These are phyloP conservation scores for Drosophila azteca DNA, from an alignment of 1,140 invertebrate species.

Conservation along the genomic window DNA sequence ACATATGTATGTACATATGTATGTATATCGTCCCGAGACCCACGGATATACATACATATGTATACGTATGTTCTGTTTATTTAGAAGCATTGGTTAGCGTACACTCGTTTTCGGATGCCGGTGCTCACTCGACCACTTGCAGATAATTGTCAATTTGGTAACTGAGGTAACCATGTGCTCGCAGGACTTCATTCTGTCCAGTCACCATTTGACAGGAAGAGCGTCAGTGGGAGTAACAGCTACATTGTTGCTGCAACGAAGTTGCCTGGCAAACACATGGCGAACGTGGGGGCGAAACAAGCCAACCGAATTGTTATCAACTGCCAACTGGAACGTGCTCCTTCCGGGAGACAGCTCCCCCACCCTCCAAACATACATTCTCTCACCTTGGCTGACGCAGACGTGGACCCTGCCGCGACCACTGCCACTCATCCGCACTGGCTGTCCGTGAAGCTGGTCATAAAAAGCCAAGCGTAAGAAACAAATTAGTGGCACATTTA, in stretches of 20 bases:
- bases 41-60: too few relatives aligned
- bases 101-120: not conserved
- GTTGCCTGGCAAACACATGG: not conserved
- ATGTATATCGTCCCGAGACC: too few relatives aligned
- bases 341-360: too few relatives aligned
- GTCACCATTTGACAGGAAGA: conserved; percentile 24
- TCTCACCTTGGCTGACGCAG: conserved; percentile 22
- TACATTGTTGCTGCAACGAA: not conserved
- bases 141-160: conserved; percentile 38
- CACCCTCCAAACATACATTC: too few relatives aligned
- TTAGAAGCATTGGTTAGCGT: not conserved
- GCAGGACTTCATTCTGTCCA: not conserved
- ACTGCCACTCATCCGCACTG: not conserved
- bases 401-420: not conserved
- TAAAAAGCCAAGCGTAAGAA: conserved; percentile 40
- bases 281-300: conserved; percentile 14
- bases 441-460: conserved; percentile 15
- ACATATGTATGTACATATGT: too few relatives aligned
- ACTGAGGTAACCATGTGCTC: conserved; percentile 4
- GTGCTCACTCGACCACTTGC: conserved; percentile 10
- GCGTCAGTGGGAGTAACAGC: not conserved
- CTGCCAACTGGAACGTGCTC: conserved; percentile 48
- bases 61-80: too few relatives aligned
- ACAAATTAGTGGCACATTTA: conserved; percentile 72
- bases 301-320: conserved; percentile 56